Percentiles rank a stretch among this genome's conserved stretches.
phyloP scores from a whole-genome alignment of 2,888 invertebrate species.

The Tachina fera region DNA sequence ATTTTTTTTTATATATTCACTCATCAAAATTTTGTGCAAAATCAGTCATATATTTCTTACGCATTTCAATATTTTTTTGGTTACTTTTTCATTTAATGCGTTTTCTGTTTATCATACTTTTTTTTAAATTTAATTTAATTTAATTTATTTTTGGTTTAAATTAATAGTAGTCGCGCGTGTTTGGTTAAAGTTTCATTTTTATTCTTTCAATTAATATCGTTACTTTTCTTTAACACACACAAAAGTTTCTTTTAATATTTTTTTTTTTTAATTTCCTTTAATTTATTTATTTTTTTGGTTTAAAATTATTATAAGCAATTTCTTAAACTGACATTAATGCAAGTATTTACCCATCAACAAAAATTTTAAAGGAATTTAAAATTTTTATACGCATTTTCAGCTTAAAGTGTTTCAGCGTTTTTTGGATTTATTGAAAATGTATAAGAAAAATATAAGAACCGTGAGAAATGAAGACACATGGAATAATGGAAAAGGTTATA shows the following conservation, averaged over 20 bases:
- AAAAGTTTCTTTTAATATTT: background rate
- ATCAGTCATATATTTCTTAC: slow-evolving; percentile 40
- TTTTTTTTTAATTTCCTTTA: slow-evolving; percentile 26
- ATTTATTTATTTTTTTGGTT: slow-evolving; percentile 48
- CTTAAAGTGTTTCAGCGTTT: background rate
- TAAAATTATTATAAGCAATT: slow-evolving; percentile 52
- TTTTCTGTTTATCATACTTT: slow-evolving; percentile 63
- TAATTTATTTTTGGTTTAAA: slow-evolving; percentile 26
- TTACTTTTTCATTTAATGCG: slow-evolving; percentile 59
- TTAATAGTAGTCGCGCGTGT: slow-evolving; percentile 61
- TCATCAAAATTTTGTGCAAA: slow-evolving; percentile 35
- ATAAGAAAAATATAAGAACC: background rate
- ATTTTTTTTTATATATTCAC: background rate
- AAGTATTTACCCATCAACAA: slow-evolving; percentile 54
- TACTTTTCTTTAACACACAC: slow-evolving; percentile 37
- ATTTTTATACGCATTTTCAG: background rate
- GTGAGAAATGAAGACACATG: too few species aligned
- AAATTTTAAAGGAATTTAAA: background rate
- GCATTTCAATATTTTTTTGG: slow-evolving; percentile 62
- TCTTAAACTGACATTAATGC: slow-evolving; percentile 56
- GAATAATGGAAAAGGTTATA: too few species aligned
- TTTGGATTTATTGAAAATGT: slow-evolving; percentile 39
- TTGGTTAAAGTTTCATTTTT: slow-evolving; percentile 52
- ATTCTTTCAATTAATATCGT: slow-evolving; percentile 47
- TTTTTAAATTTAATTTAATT: slow-evolving; percentile 57